Percentiles rank a stretch among this genome's conserved stretches.
phyloP scores from a whole-genome alignment of 1,140 invertebrate genomes.

The Cryptotermes secundus region DNA sequence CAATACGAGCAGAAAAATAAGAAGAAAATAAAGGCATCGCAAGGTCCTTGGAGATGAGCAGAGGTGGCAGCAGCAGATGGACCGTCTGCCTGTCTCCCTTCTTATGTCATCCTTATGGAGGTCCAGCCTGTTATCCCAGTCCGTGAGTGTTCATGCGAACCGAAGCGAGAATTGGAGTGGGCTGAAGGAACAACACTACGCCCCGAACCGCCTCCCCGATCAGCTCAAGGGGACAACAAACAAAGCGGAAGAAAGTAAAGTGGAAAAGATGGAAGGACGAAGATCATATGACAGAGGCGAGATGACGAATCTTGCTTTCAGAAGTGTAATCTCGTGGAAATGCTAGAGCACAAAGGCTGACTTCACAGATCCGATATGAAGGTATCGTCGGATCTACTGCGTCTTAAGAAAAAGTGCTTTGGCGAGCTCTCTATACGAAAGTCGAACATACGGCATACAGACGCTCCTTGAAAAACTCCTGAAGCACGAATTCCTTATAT shows the following conservation, averaged over 20 bases:
- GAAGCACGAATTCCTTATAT: no score
- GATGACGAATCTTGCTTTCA: not conserved
- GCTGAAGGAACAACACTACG: not conserved
- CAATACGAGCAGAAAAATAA: not conserved
- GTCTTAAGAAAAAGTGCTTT: slow-evolving; percentile 2
- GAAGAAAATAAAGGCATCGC: not conserved
- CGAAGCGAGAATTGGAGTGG: not conserved
- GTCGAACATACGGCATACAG: not conserved
- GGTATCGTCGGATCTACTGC: not conserved
- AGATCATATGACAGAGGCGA: not conserved
- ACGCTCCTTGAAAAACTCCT: no score
- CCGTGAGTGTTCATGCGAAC: not conserved
- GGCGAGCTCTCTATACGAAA: not conserved
- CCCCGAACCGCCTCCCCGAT: not conserved
- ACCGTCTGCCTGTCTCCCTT: not conserved
- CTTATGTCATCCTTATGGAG: not conserved
- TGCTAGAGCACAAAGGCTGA: not conserved
- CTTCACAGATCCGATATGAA: slow-evolving; percentile 17
- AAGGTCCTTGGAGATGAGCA: not conserved
- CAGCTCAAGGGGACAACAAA: slow-evolving; percentile 1
- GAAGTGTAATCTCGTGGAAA: slow-evolving; percentile 4
- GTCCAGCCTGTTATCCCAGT: not conserved
- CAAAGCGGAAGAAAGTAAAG: not conserved
- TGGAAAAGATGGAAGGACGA: slow-evolving; percentile 10
- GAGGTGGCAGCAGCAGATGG: not conserved